Conservation (phyloP, 2,888 invertebrate genomes). For the Drosophila dives region DNA sequence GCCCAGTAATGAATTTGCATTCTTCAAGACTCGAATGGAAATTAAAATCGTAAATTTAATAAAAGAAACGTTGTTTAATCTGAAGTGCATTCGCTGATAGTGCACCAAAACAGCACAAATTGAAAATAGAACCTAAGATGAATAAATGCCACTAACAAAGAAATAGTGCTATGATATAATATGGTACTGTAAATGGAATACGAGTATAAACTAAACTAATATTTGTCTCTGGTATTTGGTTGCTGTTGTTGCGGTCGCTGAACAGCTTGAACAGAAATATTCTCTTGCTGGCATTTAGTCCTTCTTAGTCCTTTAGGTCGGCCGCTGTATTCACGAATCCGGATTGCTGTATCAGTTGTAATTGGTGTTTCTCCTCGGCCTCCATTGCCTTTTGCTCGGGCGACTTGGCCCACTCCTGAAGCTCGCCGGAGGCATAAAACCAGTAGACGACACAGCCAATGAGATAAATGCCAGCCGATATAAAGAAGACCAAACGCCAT, state of each 20-base stretch:
- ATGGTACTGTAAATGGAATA: slow-evolving; percentile 38
- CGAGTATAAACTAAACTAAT: slow-evolving; percentile 58
- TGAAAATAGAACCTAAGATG: slow-evolving; percentile 52
- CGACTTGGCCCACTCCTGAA: slow-evolving; percentile 91
- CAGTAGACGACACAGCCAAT: slow-evolving; percentile 94
- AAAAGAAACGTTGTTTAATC: slow-evolving; percentile 56
- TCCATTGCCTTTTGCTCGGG: slow-evolving; percentile 80
- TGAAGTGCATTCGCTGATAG: slow-evolving; percentile 44
- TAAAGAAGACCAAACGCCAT: slow-evolving; percentile 95
- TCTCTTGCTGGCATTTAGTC: slow-evolving; percentile 13
- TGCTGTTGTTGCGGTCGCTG: slow-evolving; percentile 24
- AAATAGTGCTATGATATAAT: slow-evolving; percentile 40
- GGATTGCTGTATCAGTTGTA: slow-evolving; percentile 67
- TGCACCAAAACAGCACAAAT: slow-evolving; percentile 45
- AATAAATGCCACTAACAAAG: slow-evolving; percentile 43
- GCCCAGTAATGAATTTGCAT: neutral
- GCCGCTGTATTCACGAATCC: slow-evolving; percentile 83
- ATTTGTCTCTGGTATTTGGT: slow-evolving; percentile 39
- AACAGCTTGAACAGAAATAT: slow-evolving; percentile 21
- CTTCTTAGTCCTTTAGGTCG: slow-evolving; percentile 82
- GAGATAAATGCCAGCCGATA: slow-evolving; percentile 92
- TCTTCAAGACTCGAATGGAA: neutral
- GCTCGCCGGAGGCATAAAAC: slow-evolving; percentile 91
- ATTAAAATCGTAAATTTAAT: slow-evolving; percentile 20
- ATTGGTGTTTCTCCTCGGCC: slow-evolving; percentile 72